Conservation (phyloP, 64 coral and sea anemone genomes). For the Pachyseris speciosa region DNA sequence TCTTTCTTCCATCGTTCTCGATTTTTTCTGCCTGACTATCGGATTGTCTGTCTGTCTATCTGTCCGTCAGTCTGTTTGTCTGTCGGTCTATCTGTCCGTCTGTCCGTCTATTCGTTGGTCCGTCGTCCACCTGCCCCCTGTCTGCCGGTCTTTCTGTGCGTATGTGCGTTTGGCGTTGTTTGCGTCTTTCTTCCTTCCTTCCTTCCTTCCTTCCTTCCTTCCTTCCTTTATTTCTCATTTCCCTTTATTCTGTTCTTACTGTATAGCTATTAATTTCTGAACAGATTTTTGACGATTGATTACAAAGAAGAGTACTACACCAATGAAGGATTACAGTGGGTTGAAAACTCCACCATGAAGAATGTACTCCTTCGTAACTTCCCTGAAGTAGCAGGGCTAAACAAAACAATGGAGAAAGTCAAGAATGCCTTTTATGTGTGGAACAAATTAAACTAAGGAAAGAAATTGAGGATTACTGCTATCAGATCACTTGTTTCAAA, state of each 20-base stretch:
- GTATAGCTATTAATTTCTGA: too few species aligned
- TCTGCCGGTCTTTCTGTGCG: too few species aligned
- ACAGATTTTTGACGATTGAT: constrained; percentile 87
- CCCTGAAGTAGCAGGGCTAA: constrained; percentile 29
- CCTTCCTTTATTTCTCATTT: not conserved
- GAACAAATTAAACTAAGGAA: not conserved
- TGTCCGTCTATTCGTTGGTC: too few species aligned
- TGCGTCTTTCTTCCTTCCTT: not conserved
- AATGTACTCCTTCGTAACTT: constrained; percentile 77
- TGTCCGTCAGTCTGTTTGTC: too few species aligned
- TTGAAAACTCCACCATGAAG: constrained; percentile 73
- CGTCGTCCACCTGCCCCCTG: too few species aligned
- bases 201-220: not conserved
- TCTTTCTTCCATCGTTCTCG: too few species aligned
- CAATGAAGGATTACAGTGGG: constrained; percentile 75
- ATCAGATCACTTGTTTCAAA: not conserved
- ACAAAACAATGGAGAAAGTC: constrained; percentile 26
- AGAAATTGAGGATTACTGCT: not conserved
- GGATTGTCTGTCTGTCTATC: too few species aligned
- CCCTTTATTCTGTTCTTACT: too few species aligned
- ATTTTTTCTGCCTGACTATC: too few species aligned
- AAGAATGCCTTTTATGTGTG: constrained; percentile 66
- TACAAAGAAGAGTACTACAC: constrained; percentile 90
- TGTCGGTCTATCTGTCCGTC: too few species aligned
- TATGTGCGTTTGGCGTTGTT: too few species aligned